Base-by-base conservation (phyloP, 2,113 vertebrate species). In the Callionymus lyra region DNA sequence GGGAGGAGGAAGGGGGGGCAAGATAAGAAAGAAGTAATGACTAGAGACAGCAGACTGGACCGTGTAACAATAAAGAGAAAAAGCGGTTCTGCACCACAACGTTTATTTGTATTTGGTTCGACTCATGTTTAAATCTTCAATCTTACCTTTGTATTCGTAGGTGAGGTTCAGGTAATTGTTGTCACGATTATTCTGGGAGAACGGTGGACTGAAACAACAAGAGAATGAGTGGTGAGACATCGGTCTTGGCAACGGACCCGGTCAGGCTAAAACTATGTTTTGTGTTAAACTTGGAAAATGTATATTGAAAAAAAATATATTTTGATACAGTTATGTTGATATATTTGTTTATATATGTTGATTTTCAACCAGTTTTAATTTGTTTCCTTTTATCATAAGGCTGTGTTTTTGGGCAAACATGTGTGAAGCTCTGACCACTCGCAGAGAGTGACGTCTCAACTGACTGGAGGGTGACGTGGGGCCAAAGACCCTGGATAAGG, bases 111-210 rank as follows among this genome's bases (percentile, higher is more conserved):
- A 27, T 8, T 5, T 27, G 21, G 21, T 27, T 5, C 21, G 8
- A 5, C 21, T 27, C 21, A 27, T 27, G 4, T 8, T 5, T 27
- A 27, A 27, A 5, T 27, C 21, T 27, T 27, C 32, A 48, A n/a
- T n/a, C 79, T 81, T 79, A 87, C 85, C 84, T 85, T 84, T 84
- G 77, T 85, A 85, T 65, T 87, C 83, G 40, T 79, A 84, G 79
- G 72, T 83, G 79, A 82, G 77, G 76, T 85, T 87, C 79, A 85
- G 70, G 71, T 84, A 86, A 73, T 86, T 86, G 68, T 86, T 85
- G 77, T 87, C 83, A 13, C 80, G 78, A 81, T 82, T 86, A 72
- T 78, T 84, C 72, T 85, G 84, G 10, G 83, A 81, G 63, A 80
- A 86, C 27, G 84, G 82, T 50, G 85, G 84, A 59, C 84, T 87